phyloP scores from a whole-genome alignment of 37 sponge, comb jelly and placozoan genomes.

The Hormiphora californensis region DNA sequence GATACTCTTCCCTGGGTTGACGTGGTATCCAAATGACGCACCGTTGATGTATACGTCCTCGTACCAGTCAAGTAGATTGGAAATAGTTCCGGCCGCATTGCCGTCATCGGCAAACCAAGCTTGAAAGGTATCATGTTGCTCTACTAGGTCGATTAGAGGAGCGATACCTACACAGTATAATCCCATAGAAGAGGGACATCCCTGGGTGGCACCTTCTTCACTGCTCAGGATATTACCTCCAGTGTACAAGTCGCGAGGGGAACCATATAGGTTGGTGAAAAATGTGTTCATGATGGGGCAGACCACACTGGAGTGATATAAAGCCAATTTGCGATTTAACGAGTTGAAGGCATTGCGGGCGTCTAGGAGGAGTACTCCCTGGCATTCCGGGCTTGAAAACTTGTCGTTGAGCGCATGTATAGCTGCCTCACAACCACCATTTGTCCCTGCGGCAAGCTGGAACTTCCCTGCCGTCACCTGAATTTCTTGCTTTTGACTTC shows the following conservation, averaged over 20 bases:
- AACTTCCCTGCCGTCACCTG: too few species aligned
- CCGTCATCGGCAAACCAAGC: conserved; percentile 46
- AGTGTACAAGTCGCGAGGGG: background rate
- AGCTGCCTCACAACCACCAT: conserved; percentile 49
- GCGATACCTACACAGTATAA: conserved; percentile 13
- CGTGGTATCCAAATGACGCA: too few species aligned
- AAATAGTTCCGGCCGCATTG: background rate
- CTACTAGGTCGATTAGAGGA: conserved; percentile 8
- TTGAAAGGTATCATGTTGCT: background rate
- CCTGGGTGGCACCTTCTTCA: conserved; percentile 12
- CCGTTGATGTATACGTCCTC: too few species aligned
- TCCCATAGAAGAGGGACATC: conserved; percentile 23
- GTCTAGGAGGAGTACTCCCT: background rate
- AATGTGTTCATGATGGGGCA: conserved; percentile 35
- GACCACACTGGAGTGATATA: background rate
- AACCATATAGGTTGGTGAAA: background rate
- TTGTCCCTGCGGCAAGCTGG: too few species aligned
- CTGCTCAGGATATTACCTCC: conserved; percentile 14
- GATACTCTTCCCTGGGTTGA: too few species aligned
- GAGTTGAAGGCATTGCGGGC: conserved; percentile 53
- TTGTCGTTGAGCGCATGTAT: conserved; percentile 39
- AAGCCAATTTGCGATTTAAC: background rate
- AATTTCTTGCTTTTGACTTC: too few species aligned
- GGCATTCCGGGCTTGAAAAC: background rate
- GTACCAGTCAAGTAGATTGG: too few species aligned